These are phyloP conservation scores for Margarornis squamiger DNA, from an alignment of 2,797 vertebrate species.

Conservation along the genomic window DNA sequence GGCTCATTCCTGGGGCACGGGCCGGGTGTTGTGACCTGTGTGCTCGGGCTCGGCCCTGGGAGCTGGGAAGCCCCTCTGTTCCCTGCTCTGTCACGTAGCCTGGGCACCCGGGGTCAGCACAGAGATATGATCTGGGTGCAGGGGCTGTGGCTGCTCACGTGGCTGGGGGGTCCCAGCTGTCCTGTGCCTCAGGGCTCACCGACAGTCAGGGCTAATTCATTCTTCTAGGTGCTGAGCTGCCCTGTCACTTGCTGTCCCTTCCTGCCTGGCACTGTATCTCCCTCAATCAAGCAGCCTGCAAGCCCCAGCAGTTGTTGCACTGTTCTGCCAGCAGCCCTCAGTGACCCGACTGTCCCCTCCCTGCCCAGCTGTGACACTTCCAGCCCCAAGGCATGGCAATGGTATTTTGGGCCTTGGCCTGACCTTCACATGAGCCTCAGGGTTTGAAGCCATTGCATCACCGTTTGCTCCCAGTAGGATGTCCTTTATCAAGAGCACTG, in stretches of 20 bases:
- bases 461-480: neutral
- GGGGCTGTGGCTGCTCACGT: neutral
- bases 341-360: neutral
- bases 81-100: neutral
- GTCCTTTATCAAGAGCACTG: neutral
- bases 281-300: neutral
- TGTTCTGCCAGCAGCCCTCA: neutral
- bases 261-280: neutral
- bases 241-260: neutral
- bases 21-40: neutral
- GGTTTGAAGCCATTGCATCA: neutral
- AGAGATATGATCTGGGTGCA: neutral
- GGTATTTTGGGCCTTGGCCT: neutral
- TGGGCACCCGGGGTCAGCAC: accelerated
- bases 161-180: neutral
- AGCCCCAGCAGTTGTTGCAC: neutral
- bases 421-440: neutral
- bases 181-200: neutral
- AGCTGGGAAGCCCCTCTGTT: neutral
- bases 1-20: accelerated
- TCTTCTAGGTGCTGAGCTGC: neutral
- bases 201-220: accelerated
- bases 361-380: neutral
- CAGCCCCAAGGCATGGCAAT: neutral
- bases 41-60: neutral